phyloP scores from a whole-genome alignment of 2,888 invertebrate genomes.

The Thymelicus lineola region DNA sequence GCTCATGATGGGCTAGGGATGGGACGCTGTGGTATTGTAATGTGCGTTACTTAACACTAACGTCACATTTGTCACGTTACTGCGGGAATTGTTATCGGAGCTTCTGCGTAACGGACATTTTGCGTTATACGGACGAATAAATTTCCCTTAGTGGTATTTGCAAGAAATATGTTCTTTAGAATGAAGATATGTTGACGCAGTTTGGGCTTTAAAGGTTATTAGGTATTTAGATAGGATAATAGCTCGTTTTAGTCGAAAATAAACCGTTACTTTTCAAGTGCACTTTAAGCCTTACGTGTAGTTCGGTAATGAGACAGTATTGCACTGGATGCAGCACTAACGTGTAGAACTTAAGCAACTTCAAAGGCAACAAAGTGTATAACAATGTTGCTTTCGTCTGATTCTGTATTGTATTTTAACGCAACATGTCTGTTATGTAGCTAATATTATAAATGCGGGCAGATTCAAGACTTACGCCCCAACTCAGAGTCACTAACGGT shows the following conservation, averaged over 20 bases:
- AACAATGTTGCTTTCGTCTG: no score
- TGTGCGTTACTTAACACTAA: conserved; percentile 16
- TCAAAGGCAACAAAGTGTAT: neutral
- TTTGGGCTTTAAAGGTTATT: conserved; percentile 14
- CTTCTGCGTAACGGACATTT: conserved; percentile 16
- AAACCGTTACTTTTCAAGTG: no score
- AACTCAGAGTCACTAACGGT: no score
- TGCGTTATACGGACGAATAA: conserved; percentile 36
- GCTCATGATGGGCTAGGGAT: neutral
- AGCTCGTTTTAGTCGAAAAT: no score
- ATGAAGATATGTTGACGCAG: conserved; percentile 32
- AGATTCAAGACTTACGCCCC: no score
- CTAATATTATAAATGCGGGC: no score
- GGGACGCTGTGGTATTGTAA: conserved; percentile 11
- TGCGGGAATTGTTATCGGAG: conserved; percentile 32
- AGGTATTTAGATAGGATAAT: conserved; percentile 6
- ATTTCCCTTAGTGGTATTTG: conserved; percentile 35
- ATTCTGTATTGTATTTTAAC: no score
- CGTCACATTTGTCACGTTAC: conserved; percentile 24
- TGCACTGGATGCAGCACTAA: neutral
- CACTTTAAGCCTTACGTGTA: no score
- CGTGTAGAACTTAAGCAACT: neutral
- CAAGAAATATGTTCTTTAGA: conserved; percentile 36
- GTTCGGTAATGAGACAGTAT: neutral
- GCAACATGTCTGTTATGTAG: no score